These are phyloP conservation scores for Tethea ocularis DNA, from an alignment of 2,888 invertebrate genomes.

Conservation along the genomic window DNA sequence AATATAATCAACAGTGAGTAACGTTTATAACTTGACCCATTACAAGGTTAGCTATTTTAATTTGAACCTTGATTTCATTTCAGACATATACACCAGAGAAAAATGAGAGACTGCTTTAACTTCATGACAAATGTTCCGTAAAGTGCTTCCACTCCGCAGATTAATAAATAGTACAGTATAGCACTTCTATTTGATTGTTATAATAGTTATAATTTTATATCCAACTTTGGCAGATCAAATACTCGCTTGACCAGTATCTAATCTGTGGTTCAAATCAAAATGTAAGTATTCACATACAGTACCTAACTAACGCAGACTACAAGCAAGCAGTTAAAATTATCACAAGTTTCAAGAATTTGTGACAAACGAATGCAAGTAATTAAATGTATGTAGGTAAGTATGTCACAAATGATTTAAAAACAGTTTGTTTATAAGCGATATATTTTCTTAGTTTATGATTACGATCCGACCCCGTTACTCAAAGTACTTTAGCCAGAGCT, in stretches of 20 bases:
- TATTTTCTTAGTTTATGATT: not conserved
- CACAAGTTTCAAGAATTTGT: not conserved
- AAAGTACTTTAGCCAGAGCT: not conserved
- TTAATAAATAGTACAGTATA: too few relatives aligned
- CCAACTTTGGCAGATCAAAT: too few relatives aligned
- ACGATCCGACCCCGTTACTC: not conserved
- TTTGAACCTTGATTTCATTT: conserved; percentile 6
- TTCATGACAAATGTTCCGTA: too few relatives aligned
- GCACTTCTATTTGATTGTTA: too few relatives aligned
- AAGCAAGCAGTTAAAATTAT: not conserved
- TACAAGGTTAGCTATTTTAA: conserved; percentile 29
- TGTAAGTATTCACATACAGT: too few relatives aligned
- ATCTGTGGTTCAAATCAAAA: too few relatives aligned
- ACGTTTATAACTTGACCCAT: conserved; percentile 19
- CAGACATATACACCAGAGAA: not conserved
- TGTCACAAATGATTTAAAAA: not conserved
- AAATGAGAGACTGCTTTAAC: not conserved
- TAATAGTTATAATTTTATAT: too few relatives aligned
- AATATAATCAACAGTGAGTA: conserved; percentile 18
- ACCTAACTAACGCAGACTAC: too few relatives aligned
- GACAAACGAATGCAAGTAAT: not conserved
- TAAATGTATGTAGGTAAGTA: not conserved
- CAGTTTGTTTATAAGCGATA: not conserved
- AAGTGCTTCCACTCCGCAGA: too few relatives aligned
- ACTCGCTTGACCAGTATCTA: too few relatives aligned